Conservation (phyloP, 2,113 vertebrate genomes). For the Forbesichthys agassizii region DNA sequence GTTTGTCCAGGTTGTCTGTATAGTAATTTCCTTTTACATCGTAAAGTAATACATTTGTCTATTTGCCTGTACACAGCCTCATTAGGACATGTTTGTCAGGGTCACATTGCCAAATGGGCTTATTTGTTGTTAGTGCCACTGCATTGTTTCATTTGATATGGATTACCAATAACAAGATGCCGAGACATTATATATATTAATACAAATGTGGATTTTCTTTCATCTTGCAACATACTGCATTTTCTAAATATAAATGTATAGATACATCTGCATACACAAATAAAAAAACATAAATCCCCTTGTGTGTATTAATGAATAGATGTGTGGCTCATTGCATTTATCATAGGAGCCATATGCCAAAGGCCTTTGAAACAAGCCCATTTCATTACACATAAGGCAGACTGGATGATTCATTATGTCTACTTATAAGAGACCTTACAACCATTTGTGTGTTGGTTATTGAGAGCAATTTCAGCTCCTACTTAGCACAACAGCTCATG, state of each 20-base stretch:
- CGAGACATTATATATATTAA: conserved; percentile 1
- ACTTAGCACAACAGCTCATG: neutral
- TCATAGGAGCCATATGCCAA: conserved; percentile 37
- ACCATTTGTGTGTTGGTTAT: neutral
- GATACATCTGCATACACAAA: neutral
- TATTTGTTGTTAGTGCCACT: neutral
- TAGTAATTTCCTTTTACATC: neutral
- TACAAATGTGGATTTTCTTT: neutral
- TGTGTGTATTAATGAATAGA: conserved; percentile 2
- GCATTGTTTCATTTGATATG: neutral
- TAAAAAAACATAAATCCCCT: neutral
- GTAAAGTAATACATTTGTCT: neutral
- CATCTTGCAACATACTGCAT: neutral
- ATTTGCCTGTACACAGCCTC: too few relatives aligned
- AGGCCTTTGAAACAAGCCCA: conserved; percentile 27
- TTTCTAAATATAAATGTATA: neutral
- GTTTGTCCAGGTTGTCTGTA: too few relatives aligned
- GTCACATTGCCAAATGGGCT: neutral
- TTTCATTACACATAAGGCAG: conserved; percentile 46
- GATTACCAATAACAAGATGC: conserved; percentile 4
- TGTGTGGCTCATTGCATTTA: conserved; percentile 22
- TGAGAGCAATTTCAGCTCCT: neutral
- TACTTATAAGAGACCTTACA: conserved; percentile 30
- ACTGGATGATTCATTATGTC: conserved; percentile 6
- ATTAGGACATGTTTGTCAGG: neutral